phyloP scores from a whole-genome alignment of 2,797 vertebrate genomes.

The Novumbra hubbsi region DNA sequence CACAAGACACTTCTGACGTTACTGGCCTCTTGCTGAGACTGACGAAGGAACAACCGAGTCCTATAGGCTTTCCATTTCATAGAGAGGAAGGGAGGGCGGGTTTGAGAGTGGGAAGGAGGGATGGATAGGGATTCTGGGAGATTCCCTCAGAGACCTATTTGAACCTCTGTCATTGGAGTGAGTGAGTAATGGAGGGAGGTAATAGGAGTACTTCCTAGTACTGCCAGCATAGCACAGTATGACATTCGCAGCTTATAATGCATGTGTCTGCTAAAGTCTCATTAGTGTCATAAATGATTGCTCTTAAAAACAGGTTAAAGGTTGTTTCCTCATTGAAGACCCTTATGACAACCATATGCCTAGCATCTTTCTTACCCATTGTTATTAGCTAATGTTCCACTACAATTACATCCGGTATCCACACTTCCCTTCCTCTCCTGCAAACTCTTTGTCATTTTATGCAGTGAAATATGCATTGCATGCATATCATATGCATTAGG shows the following conservation, averaged over 20 bases:
- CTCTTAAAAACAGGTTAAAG: conserved; percentile 53
- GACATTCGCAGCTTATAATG: neutral
- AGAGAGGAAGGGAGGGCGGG: neutral
- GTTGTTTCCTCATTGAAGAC: conserved; percentile 40
- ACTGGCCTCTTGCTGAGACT: conserved; percentile 16
- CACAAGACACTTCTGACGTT: conserved; percentile 56
- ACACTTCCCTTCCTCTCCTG: neutral
- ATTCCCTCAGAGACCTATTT: neutral
- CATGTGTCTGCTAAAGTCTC: neutral
- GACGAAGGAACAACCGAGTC: neutral
- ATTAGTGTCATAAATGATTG: conserved; percentile 27
- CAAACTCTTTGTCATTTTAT: no score
- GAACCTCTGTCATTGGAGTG: neutral
- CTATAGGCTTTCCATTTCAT: neutral
- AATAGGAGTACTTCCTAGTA: neutral
- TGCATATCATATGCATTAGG: no score
- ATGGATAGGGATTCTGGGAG: neutral
- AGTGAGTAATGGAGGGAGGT: neutral
- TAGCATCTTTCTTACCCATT: conserved; percentile 38
- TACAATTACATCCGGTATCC: conserved; percentile 21
- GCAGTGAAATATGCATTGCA: no score
- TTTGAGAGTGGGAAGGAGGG: neutral
- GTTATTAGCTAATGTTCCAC: conserved; percentile 42
- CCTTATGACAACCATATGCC: conserved; percentile 38
- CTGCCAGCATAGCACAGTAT: neutral